phyloP scores from a whole-genome alignment of 2,888 invertebrate genomes.

The Polyommatus iphigenia region DNA sequence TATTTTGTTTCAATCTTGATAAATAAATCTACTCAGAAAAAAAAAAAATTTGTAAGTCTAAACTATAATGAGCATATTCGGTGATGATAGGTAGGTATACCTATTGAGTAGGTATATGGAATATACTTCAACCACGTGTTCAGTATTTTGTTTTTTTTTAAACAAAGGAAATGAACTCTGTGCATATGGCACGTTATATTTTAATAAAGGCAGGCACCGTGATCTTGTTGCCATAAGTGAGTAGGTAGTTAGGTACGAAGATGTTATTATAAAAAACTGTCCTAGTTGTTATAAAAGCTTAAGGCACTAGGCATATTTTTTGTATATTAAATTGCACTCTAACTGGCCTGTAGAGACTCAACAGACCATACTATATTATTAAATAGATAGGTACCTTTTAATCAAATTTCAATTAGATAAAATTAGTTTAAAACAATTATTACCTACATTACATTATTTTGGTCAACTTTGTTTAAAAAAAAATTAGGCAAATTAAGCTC shows the following conservation, averaged over 20 bases:
- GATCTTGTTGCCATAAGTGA: background rate
- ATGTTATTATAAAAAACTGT: background rate
- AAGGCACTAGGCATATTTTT: background rate
- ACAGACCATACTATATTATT: background rate
- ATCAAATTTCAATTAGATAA: background rate
- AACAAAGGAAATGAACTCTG: background rate
- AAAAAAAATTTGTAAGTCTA: background rate
- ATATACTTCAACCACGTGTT: background rate
- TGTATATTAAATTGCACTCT: background rate
- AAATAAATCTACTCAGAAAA: background rate
- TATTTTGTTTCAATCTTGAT: background rate
- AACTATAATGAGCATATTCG: background rate
- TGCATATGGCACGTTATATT: slow-evolving; percentile 4
- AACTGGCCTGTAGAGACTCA: background rate
- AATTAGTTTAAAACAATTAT: too few relatives aligned
- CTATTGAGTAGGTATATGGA: background rate
- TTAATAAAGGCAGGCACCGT: background rate
- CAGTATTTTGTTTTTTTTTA: background rate
- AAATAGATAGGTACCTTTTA: background rate
- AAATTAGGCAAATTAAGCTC: background rate
- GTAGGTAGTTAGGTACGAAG: background rate
- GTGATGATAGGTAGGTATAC: background rate
- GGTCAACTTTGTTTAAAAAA: background rate
- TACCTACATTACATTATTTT: too few relatives aligned
- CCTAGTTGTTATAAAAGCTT: background rate